Conservation (phyloP, 2,797 vertebrate genomes). For the Hypotaenidia okinawae region DNA sequence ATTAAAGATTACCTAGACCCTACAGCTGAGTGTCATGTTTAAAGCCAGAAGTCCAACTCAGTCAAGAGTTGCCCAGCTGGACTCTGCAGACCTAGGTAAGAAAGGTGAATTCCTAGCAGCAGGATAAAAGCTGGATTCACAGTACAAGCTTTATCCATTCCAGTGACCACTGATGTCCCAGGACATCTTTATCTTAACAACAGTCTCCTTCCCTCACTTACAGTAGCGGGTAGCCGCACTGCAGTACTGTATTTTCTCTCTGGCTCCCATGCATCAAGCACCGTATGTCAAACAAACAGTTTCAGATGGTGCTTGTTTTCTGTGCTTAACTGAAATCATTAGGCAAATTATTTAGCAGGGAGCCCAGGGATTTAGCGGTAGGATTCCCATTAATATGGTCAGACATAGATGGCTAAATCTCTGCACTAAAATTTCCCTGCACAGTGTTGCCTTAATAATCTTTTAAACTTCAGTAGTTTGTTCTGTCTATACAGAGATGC, state of each 20-base stretch:
- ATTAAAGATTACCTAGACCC: not conserved
- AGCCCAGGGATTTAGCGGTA: not conserved
- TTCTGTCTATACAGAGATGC: not conserved
- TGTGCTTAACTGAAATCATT: slow-evolving; percentile 8
- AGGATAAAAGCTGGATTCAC: not conserved
- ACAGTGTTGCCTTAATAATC: not conserved
- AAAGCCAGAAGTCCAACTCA: not conserved
- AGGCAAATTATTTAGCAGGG: slow-evolving; percentile 11
- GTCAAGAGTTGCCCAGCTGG: not conserved
- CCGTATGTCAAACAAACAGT: not conserved
- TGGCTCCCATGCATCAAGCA: not conserved
- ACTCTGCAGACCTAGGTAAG: not conserved
- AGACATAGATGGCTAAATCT: not conserved
- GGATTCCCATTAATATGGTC: slow-evolving; percentile 9
- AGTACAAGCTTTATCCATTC: not conserved
- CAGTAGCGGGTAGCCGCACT: not conserved
- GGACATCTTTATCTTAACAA: not conserved
- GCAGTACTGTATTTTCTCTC: not conserved
- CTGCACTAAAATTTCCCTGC: not conserved
- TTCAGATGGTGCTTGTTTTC: slow-evolving; percentile 19
- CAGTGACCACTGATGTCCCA: not conserved
- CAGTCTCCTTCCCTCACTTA: not conserved
- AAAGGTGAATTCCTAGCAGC: not conserved
- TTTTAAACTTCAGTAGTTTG: not conserved
- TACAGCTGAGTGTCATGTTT: not conserved